Base-by-base conservation (phyloP, 2,797 vertebrate genomes). In the Myotis pilosus region DNA sequence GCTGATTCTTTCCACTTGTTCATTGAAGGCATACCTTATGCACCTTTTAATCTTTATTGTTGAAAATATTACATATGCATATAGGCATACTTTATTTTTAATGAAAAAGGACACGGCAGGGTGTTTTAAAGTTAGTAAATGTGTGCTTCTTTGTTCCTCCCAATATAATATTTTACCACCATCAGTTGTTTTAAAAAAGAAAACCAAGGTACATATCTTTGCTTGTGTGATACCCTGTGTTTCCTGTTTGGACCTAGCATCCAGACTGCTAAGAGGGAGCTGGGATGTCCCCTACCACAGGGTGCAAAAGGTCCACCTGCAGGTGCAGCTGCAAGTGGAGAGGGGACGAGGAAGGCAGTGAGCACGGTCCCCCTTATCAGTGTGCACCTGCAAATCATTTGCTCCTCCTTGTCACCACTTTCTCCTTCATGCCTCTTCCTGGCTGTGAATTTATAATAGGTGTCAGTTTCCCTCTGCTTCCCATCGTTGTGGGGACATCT, bases 61-160 rank as follows among this genome's bases (percentile, higher is more conserved):
- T 15, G 47, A 47, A 47, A 47, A 1, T 47, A 47, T 15, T 47
- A 47, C 47, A 47, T 12, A 47, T 47, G 47, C 47, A 47, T 47
- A 47, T 15, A 82, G 30, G 38, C 25, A 49, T 12, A 11, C 16
- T 19, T 74, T 57, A 71, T 53, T 91, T 66, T 86, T 44, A 38
- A 79, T 17, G 5, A 95, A 86, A 81, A 74, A 80, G 20, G 55
- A 68, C 2, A 28, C 0, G 0, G 23, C 8, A 16, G 33, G 6
- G 9, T 38, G 2, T 33, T 82, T 89, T 30, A 11, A 85, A 25
- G 15, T 51, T 28, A 79, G 17, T 74, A 82, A 89, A 62, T 47
- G 15, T n/a, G 36, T 72, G 19, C n/a, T 72, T 62, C 49, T 82
- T 88, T 89, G 51, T 41, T 94, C 30, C 28, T 91, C 23, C 33